These are phyloP conservation scores for Acyrthosiphon pisum DNA, from an alignment of 1,140 invertebrate genomes.

Conservation along the genomic window DNA sequence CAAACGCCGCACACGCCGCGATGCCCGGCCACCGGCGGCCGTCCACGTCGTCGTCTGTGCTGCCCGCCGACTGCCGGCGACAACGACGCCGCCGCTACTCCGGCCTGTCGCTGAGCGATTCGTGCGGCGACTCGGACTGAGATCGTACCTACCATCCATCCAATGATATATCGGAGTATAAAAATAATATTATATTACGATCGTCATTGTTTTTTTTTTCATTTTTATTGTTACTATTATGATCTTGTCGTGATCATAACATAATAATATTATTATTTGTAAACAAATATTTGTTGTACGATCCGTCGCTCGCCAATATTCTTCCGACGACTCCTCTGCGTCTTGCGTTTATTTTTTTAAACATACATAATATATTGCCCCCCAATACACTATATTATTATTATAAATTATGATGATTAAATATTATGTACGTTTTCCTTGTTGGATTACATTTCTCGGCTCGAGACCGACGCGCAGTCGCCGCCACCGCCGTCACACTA, in stretches of 20 bases:
- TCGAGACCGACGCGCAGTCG: neutral
- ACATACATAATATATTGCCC: too few species aligned
- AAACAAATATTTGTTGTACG: neutral
- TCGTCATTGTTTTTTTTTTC: too few species aligned
- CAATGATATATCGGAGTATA: neutral
- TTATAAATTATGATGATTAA: neutral
- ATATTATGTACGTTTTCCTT: neutral
- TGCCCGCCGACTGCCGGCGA: neutral
- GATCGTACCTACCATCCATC: neutral
- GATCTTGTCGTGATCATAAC: too few species aligned
- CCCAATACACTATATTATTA: neutral
- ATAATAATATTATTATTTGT: neutral
- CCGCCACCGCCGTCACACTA: too few species aligned
- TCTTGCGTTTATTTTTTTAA: neutral
- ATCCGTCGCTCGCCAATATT: neutral
- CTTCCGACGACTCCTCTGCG: neutral
- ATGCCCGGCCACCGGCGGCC: slow-evolving; percentile 59
- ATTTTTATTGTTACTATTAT: too few species aligned
- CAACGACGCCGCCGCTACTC: slow-evolving; percentile 17
- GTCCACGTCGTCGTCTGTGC: neutral
- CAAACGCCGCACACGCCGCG: slow-evolving; percentile 61
- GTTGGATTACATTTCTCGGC: neutral
- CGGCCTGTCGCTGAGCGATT: slow-evolving; percentile 50
- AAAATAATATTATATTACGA: neutral
- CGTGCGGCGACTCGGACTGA: slow-evolving; percentile 46